Percentiles rank a stretch among this genome's conserved stretches.
Conservation (phyloP, 2,113 vertebrate species). For the Antechinus flavipes region DNA sequence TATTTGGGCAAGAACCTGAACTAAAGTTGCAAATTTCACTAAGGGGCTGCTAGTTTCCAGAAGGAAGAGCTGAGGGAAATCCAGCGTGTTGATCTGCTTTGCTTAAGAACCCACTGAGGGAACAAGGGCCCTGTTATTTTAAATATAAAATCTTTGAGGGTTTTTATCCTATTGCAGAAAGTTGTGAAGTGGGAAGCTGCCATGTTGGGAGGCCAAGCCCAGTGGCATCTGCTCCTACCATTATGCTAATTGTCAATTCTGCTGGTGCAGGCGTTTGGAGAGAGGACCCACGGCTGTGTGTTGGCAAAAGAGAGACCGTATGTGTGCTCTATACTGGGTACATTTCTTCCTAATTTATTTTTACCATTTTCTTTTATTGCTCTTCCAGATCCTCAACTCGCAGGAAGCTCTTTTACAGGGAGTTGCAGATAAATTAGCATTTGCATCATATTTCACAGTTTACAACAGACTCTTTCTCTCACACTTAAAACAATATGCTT, state of each 20-base stretch:
- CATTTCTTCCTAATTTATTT: constrained; percentile 70
- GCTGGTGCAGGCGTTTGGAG: constrained; percentile 57
- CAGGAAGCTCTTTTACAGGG: constrained; percentile 64
- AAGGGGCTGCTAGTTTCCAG: neutral
- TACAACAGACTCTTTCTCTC: constrained; percentile 57
- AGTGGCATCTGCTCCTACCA: constrained; percentile 63
- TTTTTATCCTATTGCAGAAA: constrained; percentile 60
- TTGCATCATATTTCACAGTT: constrained; percentile 74
- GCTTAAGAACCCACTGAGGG: constrained; percentile 23
- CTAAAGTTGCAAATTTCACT: neutral
- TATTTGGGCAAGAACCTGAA: neutral
- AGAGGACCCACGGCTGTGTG: constrained; percentile 39
- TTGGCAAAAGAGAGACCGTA: constrained; percentile 69
- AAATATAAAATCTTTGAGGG: neutral
- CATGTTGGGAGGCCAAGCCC: constrained; percentile 48
- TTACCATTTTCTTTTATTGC: constrained; percentile 74
- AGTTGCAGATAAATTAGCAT: constrained; percentile 68
- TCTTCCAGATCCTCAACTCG: constrained; percentile 38
- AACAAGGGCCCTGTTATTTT: constrained; percentile 41
- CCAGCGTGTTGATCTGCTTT: neutral
- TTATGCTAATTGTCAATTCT: constrained; percentile 67
- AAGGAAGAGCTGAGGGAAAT: neutral
- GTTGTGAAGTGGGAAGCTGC: constrained; percentile 56
- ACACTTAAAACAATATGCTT: constrained; percentile 61
- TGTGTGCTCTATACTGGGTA: constrained; percentile 52